These are phyloP conservation scores for Melanotaenia parkinsoni DNA, from an alignment of 2,797 vertebrate species.

Conservation along the genomic window DNA sequence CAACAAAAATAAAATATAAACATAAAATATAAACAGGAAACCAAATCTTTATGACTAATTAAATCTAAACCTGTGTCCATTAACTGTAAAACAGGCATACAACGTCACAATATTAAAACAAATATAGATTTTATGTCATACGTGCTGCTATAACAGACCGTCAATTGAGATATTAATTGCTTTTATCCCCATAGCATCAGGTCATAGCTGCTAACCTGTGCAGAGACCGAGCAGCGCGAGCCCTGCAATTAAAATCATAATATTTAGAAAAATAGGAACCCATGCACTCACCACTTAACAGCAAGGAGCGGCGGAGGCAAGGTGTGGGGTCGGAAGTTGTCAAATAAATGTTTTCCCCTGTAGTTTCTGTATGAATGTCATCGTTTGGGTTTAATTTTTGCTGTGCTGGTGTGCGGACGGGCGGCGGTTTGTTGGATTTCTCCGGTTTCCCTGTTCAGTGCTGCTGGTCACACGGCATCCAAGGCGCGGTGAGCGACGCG, in stretches of 20 bases:
- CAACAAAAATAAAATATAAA: conserved; percentile 6
- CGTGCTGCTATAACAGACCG: background rate
- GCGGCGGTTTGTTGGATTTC: conserved; percentile 29
- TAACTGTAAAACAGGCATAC: background rate
- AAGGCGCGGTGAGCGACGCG: conserved; percentile 65
- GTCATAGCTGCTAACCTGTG: conserved; percentile 22
- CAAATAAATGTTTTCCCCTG: conserved; percentile 75
- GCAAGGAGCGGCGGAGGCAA: conserved; percentile 68
- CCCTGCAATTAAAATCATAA: conserved; percentile 21
- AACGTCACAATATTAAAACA: background rate
- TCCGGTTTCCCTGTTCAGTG: conserved; percentile 40
- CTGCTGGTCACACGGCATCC: conserved; percentile 70
- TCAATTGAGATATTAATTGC: conserved; percentile 16
- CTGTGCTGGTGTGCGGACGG: conserved; percentile 56
- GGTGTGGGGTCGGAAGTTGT: conserved; percentile 67
- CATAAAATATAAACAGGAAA: conserved; percentile 10
- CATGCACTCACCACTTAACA: conserved; percentile 76
- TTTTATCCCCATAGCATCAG: conserved; percentile 1
- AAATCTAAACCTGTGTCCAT: conserved; percentile 7
- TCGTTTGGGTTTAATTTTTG: conserved; percentile 71
- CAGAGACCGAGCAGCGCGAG: conserved; percentile 4
- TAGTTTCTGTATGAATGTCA: conserved; percentile 76
- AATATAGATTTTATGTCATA: background rate
- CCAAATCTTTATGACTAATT: conserved; percentile 11
- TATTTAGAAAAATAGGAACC: background rate